Base-by-base conservation (phyloP, 2,888 invertebrate genomes). In the Clepsis dumicolana region DNA sequence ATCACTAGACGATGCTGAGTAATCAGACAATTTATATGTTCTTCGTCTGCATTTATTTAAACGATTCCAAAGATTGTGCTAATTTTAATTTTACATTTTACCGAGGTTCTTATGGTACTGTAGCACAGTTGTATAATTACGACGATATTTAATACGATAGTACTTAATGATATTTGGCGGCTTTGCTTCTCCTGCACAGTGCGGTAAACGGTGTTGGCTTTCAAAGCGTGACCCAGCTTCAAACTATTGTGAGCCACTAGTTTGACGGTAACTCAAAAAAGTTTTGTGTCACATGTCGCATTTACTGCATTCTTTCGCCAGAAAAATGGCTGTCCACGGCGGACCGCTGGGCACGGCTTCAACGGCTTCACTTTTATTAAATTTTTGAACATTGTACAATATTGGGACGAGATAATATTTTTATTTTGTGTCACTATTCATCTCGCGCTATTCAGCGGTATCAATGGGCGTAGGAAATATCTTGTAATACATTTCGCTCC, bases 391-490 rank as follows among this genome's bases (percentile, higher is more conserved):
- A 48, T 52, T 44, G n/a, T 16, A 54, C 35, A 35, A 56, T 56
- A 25, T 35, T 35, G 66, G 44, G 21, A 52, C 52, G 25, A n/a
- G 38, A 56, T 50, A 62, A 48, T 54, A 48, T 48, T 48, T 35
- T 48, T 27, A 29, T 63, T 48, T 48, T 62, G 54, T 66, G 54
- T 54, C 38, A 52, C 61, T 48, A 35, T 44, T 54, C 54, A 35
- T 56, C 35, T 61, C 18, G 29, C 18, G 16, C 61, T 66, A 35
- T 62, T 62, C 54, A 32, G 66, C 44, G 25, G 35, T 54, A 44
- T 61, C 65, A 61, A 61, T 66, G 61, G 60, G 54, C 35, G 66
- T 66, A 44, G 48, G 48, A 66, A 56, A 66, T 56, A 48, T 56
- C 54, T 62, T 56, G 54, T 56, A 48, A 62, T 62, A 66, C 54